phyloP scores from a whole-genome alignment of 2,113 vertebrate species.

The Pachyramphus minor region DNA sequence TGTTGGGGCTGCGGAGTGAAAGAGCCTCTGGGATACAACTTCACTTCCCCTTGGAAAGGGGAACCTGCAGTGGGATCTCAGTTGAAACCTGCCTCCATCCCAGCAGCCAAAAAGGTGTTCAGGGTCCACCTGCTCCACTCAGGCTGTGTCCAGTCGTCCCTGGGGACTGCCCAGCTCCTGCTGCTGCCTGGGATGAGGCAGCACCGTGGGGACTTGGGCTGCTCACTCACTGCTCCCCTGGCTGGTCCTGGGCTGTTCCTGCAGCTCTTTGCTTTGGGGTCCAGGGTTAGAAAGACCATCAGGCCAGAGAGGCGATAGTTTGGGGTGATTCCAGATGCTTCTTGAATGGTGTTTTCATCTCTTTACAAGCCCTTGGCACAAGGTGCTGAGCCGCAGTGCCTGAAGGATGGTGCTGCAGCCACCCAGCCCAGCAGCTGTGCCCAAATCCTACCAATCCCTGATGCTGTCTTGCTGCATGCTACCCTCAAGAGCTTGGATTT shows the following conservation, averaged over 20 bases:
- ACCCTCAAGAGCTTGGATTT: neutral
- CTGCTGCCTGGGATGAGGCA: neutral
- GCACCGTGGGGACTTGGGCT: neutral
- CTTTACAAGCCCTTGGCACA: fast-evolving
- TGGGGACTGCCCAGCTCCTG: neutral
- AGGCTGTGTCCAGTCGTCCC: neutral
- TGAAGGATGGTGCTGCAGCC: neutral
- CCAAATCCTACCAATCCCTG: neutral
- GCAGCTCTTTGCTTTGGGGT: neutral
- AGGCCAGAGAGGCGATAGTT: neutral
- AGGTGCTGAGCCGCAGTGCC: neutral
- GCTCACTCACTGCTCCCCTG: neutral
- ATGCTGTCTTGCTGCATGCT: neutral
- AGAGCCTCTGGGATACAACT: neutral
- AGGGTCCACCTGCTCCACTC: neutral
- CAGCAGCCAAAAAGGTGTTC: neutral
- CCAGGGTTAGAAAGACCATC: neutral
- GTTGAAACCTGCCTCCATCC: neutral
- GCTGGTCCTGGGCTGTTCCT: neutral
- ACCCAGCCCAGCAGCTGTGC: neutral
- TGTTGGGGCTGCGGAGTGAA: neutral
- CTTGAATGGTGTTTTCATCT: neutral
- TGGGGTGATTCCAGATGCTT: neutral
- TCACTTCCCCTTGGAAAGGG: neutral
- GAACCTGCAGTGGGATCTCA: neutral